Base-by-base conservation (phyloP, 2,888 invertebrate species). In the Trichopria drosophilae region DNA sequence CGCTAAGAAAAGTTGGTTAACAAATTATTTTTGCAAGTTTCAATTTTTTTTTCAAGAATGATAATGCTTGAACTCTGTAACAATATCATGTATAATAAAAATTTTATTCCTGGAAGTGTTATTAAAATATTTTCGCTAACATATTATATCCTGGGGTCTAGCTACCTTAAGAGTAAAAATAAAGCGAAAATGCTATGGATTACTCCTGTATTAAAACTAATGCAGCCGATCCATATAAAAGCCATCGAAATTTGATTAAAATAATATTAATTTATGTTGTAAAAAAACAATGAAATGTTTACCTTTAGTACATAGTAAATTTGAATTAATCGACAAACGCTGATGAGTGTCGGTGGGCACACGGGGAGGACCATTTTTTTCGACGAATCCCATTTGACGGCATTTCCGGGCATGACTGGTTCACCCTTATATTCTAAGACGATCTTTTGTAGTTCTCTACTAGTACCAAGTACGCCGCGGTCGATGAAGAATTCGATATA, bases 401-500 rank as follows among this genome's bases (percentile, higher is more conserved):
- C 73, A 15, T 81, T 79, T 58, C 82, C 81, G 1, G 85, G 82
- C 51, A 78, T 75, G 4, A 87, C 83, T 15, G 81, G 78, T 57
- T 84, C 84, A 3, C 85, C 84, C 60, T 84, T 79, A 69, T 86
- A 86, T 70, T 88, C 87, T 64, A 87, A 80, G 28, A 88, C 86
- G 19, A 83, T 77, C 67, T 86, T 86, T 58, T 81, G 81, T 35
- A 82, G 70, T 62, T 85, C 85, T 68, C 87, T 88, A 63, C 81
- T 84, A 47, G 87, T 81, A 1, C 87, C 87, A 45, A 87, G 75
- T 6, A 87, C 86, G 16, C 86, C 87, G 59, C 87, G 80, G 70
- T 87, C 87, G 60, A 88, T 87, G 71, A 84, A 86, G 70, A 84
- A 88, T 70, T 88, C 87, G 50, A 88, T 85, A 67, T 84, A 82